These are phyloP conservation scores for Ramphastos sulfuratus DNA, from an alignment of 2,113 vertebrate species.

Conservation along the genomic window DNA sequence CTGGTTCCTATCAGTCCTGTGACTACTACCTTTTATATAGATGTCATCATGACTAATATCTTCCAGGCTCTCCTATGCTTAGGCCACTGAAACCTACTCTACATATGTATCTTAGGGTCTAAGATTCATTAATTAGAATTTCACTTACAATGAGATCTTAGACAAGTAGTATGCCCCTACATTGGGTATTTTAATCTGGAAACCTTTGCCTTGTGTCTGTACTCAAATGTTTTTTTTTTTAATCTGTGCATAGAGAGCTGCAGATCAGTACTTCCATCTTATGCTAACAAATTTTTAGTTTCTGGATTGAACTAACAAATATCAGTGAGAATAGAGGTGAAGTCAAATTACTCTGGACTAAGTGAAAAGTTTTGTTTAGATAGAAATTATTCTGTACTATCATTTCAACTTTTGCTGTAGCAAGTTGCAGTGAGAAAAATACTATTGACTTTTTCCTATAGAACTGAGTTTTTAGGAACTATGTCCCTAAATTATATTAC, in stretches of 20 bases:
- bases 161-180: neutral
- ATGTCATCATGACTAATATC: conserved; percentile 22
- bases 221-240: neutral
- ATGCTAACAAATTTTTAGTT: neutral
- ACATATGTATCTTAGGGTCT: neutral
- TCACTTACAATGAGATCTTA: neutral
- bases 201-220: neutral
- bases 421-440: neutral
- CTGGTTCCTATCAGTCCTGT: conserved; percentile 24
- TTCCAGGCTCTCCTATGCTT: conserved; percentile 30
- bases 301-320: neutral
- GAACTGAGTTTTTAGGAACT: neutral
- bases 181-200: neutral
- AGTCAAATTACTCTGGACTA: conserved; percentile 23
- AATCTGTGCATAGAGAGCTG: neutral
- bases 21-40: conserved; percentile 37
- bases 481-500: neutral
- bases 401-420: neutral
- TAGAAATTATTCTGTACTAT: neutral
- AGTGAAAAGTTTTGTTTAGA: neutral
- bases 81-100: conserved; percentile 28
- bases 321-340: conserved; percentile 1
- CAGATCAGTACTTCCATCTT: neutral
- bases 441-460: neutral
- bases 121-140: neutral